phyloP scores from a whole-genome alignment of 2,797 vertebrate species.

The Acanthurus lineatus region DNA sequence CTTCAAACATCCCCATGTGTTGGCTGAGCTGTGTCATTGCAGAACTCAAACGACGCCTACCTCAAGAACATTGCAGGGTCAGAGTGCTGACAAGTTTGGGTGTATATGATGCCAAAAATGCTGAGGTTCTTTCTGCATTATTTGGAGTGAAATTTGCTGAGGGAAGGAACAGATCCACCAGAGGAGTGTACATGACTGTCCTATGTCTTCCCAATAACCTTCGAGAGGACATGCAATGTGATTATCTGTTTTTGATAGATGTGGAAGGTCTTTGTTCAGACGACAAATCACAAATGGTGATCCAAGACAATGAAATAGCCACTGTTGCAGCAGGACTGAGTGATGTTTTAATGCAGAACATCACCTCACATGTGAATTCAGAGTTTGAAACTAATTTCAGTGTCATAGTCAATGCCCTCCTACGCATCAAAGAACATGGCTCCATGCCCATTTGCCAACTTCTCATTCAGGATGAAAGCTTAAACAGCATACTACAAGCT shows the following conservation, averaged over 20 bases:
- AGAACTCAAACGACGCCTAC: conserved; percentile 83
- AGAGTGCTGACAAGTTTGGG: conserved; percentile 84
- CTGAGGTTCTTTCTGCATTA: conserved; percentile 76
- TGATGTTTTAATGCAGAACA: conserved; percentile 82
- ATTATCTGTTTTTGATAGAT: conserved; percentile 79
- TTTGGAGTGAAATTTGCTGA: conserved; percentile 85
- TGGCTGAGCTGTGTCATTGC: conserved; percentile 87
- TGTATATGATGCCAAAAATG: conserved; percentile 69
- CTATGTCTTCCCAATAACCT: conserved; percentile 76
- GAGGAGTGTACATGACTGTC: conserved; percentile 76
- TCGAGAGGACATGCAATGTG: conserved; percentile 80
- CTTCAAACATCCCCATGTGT: conserved; percentile 82
- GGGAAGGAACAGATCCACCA: conserved; percentile 60
- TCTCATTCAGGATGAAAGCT: conserved; percentile 69
- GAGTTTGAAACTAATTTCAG: conserved; percentile 71
- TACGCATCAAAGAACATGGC: conserved; percentile 72
- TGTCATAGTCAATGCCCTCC: conserved; percentile 78
- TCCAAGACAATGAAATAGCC: conserved; percentile 79
- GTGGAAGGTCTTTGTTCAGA: conserved; percentile 77
- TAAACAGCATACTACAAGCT: conserved; percentile 74
- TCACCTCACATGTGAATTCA: conserved; percentile 60
- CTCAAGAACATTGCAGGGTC: conserved; percentile 70
- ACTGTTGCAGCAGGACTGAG: conserved; percentile 81
- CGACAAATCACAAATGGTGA: conserved; percentile 32
- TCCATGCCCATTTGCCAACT: conserved; percentile 73